Evolutionary conservation across 2,113 vertebrate species (phyloP), one percentile per base, ranked within the genome.

Genomic region (Cyanistes caeruleus): DNA sequence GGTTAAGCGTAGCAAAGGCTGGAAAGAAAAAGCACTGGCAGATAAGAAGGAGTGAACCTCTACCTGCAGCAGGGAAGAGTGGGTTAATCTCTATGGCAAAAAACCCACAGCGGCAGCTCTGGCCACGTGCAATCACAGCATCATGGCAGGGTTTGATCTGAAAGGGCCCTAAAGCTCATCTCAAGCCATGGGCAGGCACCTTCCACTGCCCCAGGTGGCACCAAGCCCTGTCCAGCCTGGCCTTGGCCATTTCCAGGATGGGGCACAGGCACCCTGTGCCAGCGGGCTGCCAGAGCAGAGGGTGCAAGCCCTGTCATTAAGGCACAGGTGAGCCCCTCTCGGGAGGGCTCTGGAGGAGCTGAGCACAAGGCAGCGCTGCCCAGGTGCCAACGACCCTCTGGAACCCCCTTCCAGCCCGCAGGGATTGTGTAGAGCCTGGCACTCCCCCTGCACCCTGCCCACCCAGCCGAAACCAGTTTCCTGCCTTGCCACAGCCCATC

Each of bases 401-500:
- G 21, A 49, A 27, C 13, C 30, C 24, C 6, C 15, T 83, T 48
- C 23, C 55, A 69, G 44, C 30, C 59, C 35, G 5, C 11, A 21
- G 55, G 33, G 23, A 62, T 5, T 1, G 15, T 11, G 39, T 2
- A 28, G 46, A 63, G 12, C 30, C 60, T 13, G 37, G 49, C 11
- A 27, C 19, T 3, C 13, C 37, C 43, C 25, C 24, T 11, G 37
- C 11, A 6, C n/a, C 21, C 44, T 2, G 2, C 4, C 58, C 24
- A 15, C 30, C 48, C 10, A 3, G 7, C 63, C 62, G 31, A 12
- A 20, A 11, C 12, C 13, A 7, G 62, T 73, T 39, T 9, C 63
- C 70, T 31, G 72, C 1, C 5, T 22, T 33, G 11, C 80, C 2
- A 0, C 0, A 3, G 28, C 39, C 73, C 41, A 20, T 16, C 21